Evolutionary conservation across 2,113 vertebrate species (phyloP).

Genomic region (Cisticola juncidis): DNA sequence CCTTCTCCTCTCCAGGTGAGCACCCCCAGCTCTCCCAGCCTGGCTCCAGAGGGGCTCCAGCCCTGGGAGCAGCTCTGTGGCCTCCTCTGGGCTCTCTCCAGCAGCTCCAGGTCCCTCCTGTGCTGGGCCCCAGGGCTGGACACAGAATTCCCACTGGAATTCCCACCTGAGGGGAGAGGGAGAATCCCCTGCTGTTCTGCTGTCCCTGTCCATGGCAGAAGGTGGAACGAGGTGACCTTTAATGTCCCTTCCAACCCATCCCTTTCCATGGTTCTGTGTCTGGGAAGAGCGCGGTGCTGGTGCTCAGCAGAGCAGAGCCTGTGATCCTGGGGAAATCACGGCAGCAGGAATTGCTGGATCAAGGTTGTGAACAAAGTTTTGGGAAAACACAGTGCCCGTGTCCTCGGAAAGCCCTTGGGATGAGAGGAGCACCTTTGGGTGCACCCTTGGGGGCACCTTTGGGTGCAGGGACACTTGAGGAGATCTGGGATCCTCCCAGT

Average conservation of each 20-base stretch:
- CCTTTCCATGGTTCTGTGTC: not conserved
- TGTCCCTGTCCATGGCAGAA: not conserved
- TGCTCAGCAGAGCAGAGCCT: not conserved
- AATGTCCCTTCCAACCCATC: not conserved
- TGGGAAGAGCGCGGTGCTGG: not conserved
- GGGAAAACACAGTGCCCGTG: not conserved
- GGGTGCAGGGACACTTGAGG: not conserved
- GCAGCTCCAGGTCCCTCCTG: not conserved
- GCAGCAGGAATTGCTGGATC: not conserved
- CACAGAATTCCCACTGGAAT: not conserved
- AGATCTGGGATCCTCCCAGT: not conserved
- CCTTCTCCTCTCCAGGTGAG: not conserved
- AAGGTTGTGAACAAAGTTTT: not conserved
- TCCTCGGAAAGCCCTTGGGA: rapidly evolving
- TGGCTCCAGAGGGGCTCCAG: not conserved
- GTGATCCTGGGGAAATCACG: rapidly evolving
- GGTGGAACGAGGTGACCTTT: not conserved
- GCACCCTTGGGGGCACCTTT: no score
- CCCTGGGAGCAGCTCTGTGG: rapidly evolving
- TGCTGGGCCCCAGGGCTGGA: not conserved
- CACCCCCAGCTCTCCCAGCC: not conserved
- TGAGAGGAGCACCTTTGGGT: not conserved
- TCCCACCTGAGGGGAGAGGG: not conserved
- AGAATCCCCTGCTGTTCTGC: not conserved
- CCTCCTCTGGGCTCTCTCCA: rapidly evolving